Percentiles rank a stretch among this genome's conserved stretches.
Conservation (phyloP, 1,140 invertebrate genomes). For the Anoplophora glabripennis region DNA sequence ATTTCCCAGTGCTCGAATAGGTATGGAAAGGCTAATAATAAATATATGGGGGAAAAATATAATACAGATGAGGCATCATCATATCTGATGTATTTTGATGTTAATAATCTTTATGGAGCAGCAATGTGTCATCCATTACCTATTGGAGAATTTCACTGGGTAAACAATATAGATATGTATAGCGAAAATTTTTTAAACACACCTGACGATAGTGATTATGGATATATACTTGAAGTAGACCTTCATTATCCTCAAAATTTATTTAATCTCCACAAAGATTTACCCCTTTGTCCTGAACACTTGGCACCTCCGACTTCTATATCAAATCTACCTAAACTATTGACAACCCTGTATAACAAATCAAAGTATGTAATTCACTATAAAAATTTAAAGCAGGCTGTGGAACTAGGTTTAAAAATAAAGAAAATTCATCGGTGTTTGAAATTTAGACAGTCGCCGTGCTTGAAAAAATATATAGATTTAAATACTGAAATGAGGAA, state of each 20-base stretch:
- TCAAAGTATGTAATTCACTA: conserved; percentile 1
- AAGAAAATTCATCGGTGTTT: not conserved
- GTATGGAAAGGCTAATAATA: no score
- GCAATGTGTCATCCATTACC: conserved; percentile 51
- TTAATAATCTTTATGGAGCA: conserved; percentile 56
- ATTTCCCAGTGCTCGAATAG: no score
- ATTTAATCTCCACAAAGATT: no score
- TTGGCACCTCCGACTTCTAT: no score
- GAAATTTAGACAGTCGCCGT: not conserved
- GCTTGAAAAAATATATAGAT: not conserved
- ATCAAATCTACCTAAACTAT: not conserved
- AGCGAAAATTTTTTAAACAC: conserved; percentile 4
- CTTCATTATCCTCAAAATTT: no score
- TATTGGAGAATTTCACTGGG: conserved; percentile 50
- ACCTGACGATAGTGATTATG: no score
- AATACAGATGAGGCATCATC: no score
- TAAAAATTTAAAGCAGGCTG: not conserved
- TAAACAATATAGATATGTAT: not conserved
- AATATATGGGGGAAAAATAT: no score
- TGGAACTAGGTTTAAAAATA: not conserved
- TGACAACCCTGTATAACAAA: not conserved
- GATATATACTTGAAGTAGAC: no score
- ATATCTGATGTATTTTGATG: conserved; percentile 39
- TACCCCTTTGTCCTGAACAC: no score
- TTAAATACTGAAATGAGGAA: not conserved